These are phyloP conservation scores for Muraenolepis orangiensis DNA, from an alignment of 2,797 vertebrate species.

Conservation along the genomic window DNA sequence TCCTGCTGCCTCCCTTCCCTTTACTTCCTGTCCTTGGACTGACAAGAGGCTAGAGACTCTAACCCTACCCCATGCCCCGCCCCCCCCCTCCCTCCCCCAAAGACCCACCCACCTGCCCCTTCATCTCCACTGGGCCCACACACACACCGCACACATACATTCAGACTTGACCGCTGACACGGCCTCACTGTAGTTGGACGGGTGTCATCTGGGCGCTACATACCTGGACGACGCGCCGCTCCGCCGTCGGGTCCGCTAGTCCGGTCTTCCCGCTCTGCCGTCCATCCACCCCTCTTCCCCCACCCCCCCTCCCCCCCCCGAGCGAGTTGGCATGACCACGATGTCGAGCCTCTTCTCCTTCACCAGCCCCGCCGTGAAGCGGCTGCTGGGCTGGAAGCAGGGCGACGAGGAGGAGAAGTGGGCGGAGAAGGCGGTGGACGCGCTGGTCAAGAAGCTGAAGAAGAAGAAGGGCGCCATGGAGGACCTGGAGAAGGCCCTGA, in stretches of 20 bases:
- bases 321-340: slow-evolving; percentile 81
- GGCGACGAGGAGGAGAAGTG: slow-evolving; percentile 99
- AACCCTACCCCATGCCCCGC: slow-evolving; percentile 30
- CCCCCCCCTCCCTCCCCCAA: slow-evolving; percentile 2
- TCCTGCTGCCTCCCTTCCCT: slow-evolving; percentile 74
- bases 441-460: slow-evolving; percentile 97
- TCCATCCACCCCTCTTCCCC: slow-evolving; percentile 15
- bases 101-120: slow-evolving; percentile 20
- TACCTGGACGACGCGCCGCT: background rate
- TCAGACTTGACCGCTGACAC: slow-evolving; percentile 9
- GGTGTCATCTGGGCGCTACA: slow-evolving; percentile 2
- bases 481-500: slow-evolving; percentile 95
- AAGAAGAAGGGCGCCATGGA: slow-evolving; percentile 99
- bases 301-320: slow-evolving; percentile 19
- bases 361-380: slow-evolving; percentile 97
- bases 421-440: slow-evolving; percentile 97
- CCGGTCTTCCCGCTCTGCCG: slow-evolving; percentile 7
- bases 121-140: background rate
- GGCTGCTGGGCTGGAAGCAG: slow-evolving; percentile 97
- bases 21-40: slow-evolving; percentile 80
- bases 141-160: slow-evolving; percentile 7
- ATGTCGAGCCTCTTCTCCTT: slow-evolving; percentile 99
- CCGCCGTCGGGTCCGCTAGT: background rate
- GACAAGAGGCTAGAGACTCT: slow-evolving; percentile 66
- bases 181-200: slow-evolving; percentile 13